Evolutionary conservation across 2,797 vertebrate species (phyloP).

Genomic region (Alauda arvensis): DNA sequence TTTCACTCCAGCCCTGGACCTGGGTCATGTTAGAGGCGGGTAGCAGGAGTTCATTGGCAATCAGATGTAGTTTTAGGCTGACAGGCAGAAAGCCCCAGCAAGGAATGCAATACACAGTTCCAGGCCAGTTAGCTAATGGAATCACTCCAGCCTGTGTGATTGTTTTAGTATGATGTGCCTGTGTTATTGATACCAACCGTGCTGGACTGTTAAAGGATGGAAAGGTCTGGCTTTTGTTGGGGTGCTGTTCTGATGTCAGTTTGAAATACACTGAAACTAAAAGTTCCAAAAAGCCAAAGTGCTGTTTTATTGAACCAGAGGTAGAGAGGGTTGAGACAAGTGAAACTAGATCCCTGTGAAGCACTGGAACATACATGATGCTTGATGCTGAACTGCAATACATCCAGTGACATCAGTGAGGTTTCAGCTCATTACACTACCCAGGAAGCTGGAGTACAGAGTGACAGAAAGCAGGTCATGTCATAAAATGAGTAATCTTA

Average conservation of each 20-base stretch:
- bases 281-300: neutral
- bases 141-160: neutral
- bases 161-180: neutral
- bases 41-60: neutral
- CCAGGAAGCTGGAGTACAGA: neutral
- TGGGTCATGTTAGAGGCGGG: neutral
- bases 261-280: slow-evolving; percentile 30
- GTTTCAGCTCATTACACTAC: neutral
- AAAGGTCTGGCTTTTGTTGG: slow-evolving; percentile 36
- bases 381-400: neutral
- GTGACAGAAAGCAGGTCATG: slow-evolving; percentile 40
- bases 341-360: slow-evolving; percentile 23
- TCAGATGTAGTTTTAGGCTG: neutral
- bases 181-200: neutral
- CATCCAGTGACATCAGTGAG: neutral
- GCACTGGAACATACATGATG: neutral
- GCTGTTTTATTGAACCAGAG: slow-evolving; percentile 8
- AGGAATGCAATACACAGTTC: neutral
- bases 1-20: neutral
- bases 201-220: neutral
- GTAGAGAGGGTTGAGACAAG: neutral
- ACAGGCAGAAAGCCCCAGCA: neutral
- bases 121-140: neutral
- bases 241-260: neutral
- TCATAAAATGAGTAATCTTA: slow-evolving; percentile 37